Evolutionary conservation across 2,797 vertebrate species (phyloP).

Genomic region (Rhabdophis nuchalis): DNA sequence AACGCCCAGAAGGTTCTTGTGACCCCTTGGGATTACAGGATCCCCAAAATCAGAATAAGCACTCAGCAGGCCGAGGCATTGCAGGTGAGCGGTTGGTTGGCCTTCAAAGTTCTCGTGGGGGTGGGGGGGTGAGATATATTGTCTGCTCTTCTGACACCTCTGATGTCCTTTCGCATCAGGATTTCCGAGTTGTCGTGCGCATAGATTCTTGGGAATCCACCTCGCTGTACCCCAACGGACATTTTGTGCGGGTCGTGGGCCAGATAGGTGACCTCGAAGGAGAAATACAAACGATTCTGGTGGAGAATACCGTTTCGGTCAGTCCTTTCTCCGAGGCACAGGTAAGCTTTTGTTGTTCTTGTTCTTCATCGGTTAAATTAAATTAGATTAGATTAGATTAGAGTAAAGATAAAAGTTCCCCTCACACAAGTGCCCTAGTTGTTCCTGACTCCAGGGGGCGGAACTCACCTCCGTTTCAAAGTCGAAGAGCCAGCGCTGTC

Average conservation of each 20-base stretch:
- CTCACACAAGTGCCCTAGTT: no score
- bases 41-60: conserved; percentile 94
- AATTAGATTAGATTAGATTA: background rate
- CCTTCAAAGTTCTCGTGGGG: accelerated
- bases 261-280: conserved; percentile 89
- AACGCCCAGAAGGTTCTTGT: conserved; percentile 86
- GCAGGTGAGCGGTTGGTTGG: conserved; percentile 75
- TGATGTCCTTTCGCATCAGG: conserved; percentile 66
- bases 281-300: conserved; percentile 88
- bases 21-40: conserved; percentile 88
- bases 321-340: conserved; percentile 92
- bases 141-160: conserved; percentile 16
- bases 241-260: conserved; percentile 89
- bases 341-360: conserved; percentile 70
- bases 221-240: conserved; percentile 90
- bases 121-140: no score
- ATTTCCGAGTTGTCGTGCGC: conserved; percentile 86
- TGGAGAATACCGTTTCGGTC: conserved; percentile 88
- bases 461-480: no score
- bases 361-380: conserved; percentile 20
- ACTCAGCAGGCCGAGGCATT: conserved; percentile 89
- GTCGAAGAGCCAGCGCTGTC: no score
- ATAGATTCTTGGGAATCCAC: conserved; percentile 93
- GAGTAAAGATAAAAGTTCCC: no score
- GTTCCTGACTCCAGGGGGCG: no score